These are phyloP conservation scores for Electrona antarctica DNA, from an alignment of 2,113 vertebrate species.

Conservation along the genomic window DNA sequence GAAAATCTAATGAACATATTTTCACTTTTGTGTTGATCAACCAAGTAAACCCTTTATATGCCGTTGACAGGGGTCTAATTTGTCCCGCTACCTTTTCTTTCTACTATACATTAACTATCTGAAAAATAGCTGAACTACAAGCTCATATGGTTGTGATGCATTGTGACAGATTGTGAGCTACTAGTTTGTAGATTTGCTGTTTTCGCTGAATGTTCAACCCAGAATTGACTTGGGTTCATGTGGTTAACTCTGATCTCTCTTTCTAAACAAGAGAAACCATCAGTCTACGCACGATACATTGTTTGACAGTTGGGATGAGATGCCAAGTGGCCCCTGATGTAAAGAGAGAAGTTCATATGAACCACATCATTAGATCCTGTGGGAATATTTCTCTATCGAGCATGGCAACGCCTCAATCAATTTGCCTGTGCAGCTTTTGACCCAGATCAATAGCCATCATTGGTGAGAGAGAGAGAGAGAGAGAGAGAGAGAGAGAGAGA, in stretches of 20 bases:
- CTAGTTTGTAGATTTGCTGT: too few relatives aligned
- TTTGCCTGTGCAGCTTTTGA: slow-evolving; percentile 61
- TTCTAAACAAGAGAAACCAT: slow-evolving; percentile 1
- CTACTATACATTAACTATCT: too few relatives aligned
- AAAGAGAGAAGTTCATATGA: slow-evolving; percentile 44
- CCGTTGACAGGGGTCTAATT: too few relatives aligned
- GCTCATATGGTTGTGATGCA: too few relatives aligned
- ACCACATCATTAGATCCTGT: slow-evolving; percentile 44
- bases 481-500: slow-evolving; percentile 47
- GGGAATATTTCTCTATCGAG: slow-evolving; percentile 61
- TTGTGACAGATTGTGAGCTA: too few relatives aligned
- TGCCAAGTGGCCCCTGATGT: slow-evolving; percentile 62
- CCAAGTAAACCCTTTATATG: not conserved
- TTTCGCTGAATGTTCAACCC: too few relatives aligned
- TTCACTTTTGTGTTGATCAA: not conserved
- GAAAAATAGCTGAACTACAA: too few relatives aligned
- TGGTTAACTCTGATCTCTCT: too few relatives aligned
- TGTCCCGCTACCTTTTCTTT: too few relatives aligned
- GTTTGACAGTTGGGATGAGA: slow-evolving; percentile 62
- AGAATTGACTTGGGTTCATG: too few relatives aligned
- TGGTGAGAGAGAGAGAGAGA: slow-evolving; percentile 8
- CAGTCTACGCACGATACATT: slow-evolving; percentile 40
- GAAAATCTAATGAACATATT: not conserved
- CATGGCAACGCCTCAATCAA: slow-evolving; percentile 70
- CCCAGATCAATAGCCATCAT: slow-evolving; percentile 71